Evolutionary conservation across 2,797 vertebrate genomes (phyloP).

Genomic region (Smutsia gigantea): DNA sequence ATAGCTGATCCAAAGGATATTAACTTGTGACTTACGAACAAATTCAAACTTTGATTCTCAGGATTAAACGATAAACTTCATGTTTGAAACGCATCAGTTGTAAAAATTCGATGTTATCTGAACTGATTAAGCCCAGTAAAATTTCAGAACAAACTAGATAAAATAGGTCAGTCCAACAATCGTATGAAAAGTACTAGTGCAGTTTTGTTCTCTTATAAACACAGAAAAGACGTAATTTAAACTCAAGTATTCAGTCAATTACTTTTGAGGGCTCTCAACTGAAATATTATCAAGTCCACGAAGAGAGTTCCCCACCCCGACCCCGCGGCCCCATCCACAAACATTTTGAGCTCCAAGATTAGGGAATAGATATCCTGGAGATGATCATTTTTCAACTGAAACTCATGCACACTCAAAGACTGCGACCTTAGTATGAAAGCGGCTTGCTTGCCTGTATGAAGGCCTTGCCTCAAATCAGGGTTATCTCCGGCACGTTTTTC

Average conservation of each 20-base stretch:
- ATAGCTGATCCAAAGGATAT: background rate
- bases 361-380: background rate
- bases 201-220: background rate
- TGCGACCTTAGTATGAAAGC: background rate
- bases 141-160: background rate
- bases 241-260: background rate
- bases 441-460: background rate
- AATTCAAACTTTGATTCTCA: slow-evolving; percentile 20
- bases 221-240: background rate
- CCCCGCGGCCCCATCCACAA: background rate
- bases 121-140: background rate
- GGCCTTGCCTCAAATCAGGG: slow-evolving; percentile 13
- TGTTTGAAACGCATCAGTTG: background rate
- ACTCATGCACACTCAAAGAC: background rate
- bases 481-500: background rate
- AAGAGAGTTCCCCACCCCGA: background rate
- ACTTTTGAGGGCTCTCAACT: background rate
- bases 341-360: background rate
- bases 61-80: background rate
- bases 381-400: background rate
- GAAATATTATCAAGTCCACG: background rate
- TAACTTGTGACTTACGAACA: background rate
- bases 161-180: background rate
- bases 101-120: background rate
- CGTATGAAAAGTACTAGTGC: background rate